Evolutionary conservation across 2,888 invertebrate genomes (phyloP).

Genomic region (Ptychoptera contaminata): DNA sequence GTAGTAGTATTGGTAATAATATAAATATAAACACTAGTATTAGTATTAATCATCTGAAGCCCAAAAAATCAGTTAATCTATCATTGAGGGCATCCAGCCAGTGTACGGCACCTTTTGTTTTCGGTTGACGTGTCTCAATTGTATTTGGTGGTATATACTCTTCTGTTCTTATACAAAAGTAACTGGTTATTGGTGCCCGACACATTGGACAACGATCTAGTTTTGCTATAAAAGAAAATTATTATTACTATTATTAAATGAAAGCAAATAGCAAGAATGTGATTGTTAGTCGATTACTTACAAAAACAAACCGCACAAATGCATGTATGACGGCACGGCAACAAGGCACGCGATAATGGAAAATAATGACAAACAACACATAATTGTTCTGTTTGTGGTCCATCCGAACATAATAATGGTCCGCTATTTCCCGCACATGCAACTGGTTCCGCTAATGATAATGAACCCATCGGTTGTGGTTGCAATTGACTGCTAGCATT

Average conservation of each 20-base stretch:
- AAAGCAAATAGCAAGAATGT: neutral
- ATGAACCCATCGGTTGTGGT: conserved; percentile 15
- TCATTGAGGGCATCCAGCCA: conserved; percentile 50
- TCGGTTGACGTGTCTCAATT: conserved; percentile 27
- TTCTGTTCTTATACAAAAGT: conserved; percentile 67
- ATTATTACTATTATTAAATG: too few species aligned
- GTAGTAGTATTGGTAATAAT: too few species aligned
- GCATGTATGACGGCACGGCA: conserved; percentile 77
- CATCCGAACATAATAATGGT: conserved; percentile 14
- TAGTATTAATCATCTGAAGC: conserved; percentile 30
- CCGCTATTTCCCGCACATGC: conserved; percentile 25
- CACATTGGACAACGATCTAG: conserved; percentile 79
- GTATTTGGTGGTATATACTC: conserved; percentile 43
- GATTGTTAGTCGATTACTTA: conserved; percentile 20
- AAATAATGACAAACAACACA: conserved; percentile 74
- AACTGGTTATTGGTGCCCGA: conserved; percentile 64
- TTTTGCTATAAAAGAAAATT: conserved; percentile 45
- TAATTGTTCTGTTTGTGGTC: conserved; percentile 40
- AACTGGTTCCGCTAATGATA: conserved; percentile 39
- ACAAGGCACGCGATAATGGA: conserved; percentile 59
- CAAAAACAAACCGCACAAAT: conserved; percentile 66
- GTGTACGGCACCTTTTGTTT: conserved; percentile 31
- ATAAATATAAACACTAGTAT: too few species aligned
- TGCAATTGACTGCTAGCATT: too few species aligned
- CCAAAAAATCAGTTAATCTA: conserved; percentile 56